A percentile compares a stretch with the other conserved stretches of the same genome.
phyloP scores from a whole-genome alignment of 2,113 vertebrate genomes.

The Gambusia affinis region DNA sequence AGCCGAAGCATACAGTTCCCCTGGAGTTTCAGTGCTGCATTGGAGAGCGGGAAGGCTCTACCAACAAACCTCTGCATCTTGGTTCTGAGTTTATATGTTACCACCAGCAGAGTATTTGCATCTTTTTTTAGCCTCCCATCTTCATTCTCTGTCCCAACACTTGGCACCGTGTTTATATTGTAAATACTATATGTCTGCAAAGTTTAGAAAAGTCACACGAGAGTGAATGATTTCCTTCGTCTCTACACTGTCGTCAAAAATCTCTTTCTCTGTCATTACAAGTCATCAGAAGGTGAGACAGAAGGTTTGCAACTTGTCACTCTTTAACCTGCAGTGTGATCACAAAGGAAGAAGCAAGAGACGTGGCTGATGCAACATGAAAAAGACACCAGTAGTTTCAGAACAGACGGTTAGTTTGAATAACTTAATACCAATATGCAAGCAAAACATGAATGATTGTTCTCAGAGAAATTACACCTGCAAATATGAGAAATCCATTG shows the following conservation, averaged over 20 bases:
- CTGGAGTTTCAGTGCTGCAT: slow-evolving; percentile 33
- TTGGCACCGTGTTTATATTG: not conserved
- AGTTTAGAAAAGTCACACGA: slow-evolving; percentile 25
- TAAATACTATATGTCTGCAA: slow-evolving; percentile 1
- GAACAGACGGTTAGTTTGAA: not conserved
- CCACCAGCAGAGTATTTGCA: slow-evolving; percentile 45
- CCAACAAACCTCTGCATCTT: slow-evolving; percentile 33
- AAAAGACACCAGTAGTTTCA: slow-evolving; percentile 4
- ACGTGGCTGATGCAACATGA: not conserved
- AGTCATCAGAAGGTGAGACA: slow-evolving; percentile 31
- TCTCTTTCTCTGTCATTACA: slow-evolving; percentile 44
- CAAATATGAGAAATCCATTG: not conserved
- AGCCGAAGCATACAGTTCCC: slow-evolving; percentile 5
- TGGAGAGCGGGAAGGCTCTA: slow-evolving; percentile 31
- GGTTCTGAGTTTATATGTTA: slow-evolving; percentile 34
- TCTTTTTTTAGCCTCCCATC: slow-evolving; percentile 27
- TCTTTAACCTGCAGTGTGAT: slow-evolving; percentile 15
- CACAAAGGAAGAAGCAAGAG: not conserved
- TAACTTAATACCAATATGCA: not conserved
- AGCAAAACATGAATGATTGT: not conserved
- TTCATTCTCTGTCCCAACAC: slow-evolving; percentile 34
- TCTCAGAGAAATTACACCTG: not conserved
- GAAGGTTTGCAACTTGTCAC: slow-evolving; percentile 15
- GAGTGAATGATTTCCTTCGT: slow-evolving; percentile 49
- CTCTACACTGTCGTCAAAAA: slow-evolving; percentile 10